These are phyloP conservation scores for Hyperoplus immaculatus DNA, from an alignment of 2,797 vertebrate genomes.

Conservation along the genomic window DNA sequence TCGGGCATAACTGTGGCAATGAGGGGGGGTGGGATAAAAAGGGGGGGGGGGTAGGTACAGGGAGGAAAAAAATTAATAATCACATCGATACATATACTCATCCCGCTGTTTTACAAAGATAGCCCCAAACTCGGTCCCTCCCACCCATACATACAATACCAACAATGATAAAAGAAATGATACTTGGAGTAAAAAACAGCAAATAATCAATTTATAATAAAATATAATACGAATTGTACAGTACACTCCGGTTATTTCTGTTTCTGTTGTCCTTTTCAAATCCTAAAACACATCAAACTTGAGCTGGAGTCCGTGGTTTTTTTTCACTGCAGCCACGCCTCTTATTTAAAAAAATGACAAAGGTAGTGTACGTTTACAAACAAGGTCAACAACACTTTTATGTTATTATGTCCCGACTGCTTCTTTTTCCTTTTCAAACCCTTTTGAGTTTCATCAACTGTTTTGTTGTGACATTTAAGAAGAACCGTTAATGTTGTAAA, in stretches of 20 bases:
- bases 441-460: slow-evolving; percentile 37
- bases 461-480: slow-evolving; percentile 28
- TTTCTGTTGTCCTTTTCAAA: slow-evolving; percentile 72
- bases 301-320: slow-evolving; percentile 51
- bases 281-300: slow-evolving; percentile 74
- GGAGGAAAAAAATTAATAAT: slow-evolving; percentile 50
- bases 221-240: slow-evolving; percentile 90
- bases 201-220: slow-evolving; percentile 86
- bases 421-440: slow-evolving; percentile 32
- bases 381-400: slow-evolving; percentile 60
- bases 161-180: slow-evolving; percentile 82
- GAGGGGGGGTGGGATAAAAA: slow-evolving; percentile 65
- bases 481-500: slow-evolving; percentile 14
- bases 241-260: slow-evolving; percentile 81
- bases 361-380: slow-evolving; percentile 77
- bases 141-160: slow-evolving; percentile 80
- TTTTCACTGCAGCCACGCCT: slow-evolving; percentile 14
- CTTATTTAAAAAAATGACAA: slow-evolving; percentile 57
- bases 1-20: slow-evolving; percentile 75
- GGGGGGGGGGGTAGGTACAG: slow-evolving; percentile 20
- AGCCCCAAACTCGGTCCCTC: slow-evolving; percentile 71
- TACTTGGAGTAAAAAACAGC: slow-evolving; percentile 83
- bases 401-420: slow-evolving; percentile 39
- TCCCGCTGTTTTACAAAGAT: slow-evolving; percentile 81
- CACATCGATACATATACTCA: slow-evolving; percentile 85